Percentiles rank a stretch among this genome's conserved stretches.
Conservation (phyloP, 2,113 vertebrate species). For the Tyrannus savana region DNA sequence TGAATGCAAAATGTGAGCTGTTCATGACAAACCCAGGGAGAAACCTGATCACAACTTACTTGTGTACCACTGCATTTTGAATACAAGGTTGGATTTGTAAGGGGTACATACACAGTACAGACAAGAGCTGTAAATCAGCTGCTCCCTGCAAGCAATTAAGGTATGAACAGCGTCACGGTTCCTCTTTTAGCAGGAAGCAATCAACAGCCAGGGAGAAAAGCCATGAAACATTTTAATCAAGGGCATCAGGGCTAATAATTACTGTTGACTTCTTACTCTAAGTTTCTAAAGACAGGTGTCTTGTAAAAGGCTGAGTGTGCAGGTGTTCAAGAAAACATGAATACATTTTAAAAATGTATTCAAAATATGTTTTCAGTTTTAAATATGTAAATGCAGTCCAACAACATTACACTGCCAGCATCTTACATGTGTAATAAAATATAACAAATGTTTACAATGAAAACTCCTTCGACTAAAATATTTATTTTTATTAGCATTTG, state of each 20-base stretch:
- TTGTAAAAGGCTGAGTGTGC: neutral
- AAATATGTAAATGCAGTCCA: neutral
- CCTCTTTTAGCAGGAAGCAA: neutral
- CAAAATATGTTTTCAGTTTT: neutral
- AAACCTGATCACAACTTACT: neutral
- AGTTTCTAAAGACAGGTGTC: neutral
- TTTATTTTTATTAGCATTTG: neutral
- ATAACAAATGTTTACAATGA: neutral
- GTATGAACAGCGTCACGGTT: accelerated
- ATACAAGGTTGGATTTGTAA: neutral
- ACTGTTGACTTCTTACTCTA: neutral
- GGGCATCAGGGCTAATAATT: neutral
- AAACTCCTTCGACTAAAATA: neutral
- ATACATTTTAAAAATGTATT: neutral
- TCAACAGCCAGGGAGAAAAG: neutral
- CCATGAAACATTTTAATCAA: neutral
- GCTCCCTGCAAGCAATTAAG: neutral
- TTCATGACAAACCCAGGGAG: neutral
- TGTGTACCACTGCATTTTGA: neutral
- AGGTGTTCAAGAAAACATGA: neutral
- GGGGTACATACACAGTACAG: neutral
- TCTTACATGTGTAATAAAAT: neutral
- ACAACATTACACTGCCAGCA: neutral
- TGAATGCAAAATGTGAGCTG: neutral
- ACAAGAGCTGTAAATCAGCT: neutral